phyloP scores from a whole-genome alignment of 2,113 vertebrate species.

The Corythornis vintsioides region DNA sequence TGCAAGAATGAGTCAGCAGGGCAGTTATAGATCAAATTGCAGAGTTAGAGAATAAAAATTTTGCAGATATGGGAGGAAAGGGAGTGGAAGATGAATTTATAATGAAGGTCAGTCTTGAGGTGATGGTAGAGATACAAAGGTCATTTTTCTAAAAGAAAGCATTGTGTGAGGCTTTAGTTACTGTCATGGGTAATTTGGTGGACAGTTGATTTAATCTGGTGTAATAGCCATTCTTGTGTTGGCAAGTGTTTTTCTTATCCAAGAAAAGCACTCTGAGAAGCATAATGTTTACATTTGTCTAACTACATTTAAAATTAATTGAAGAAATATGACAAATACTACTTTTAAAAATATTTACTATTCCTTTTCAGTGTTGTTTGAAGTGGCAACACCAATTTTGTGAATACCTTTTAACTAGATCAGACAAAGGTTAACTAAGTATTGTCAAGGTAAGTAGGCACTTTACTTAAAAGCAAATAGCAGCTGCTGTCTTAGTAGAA shows the following conservation, averaged over 20 bases:
- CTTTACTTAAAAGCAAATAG: constrained; percentile 18
- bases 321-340: constrained; percentile 4
- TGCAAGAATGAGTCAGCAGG: neutral
- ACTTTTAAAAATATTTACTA: neutral
- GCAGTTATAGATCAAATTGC: neutral
- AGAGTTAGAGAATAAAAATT: neutral
- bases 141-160: neutral
- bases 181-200: neutral
- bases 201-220: neutral
- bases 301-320: neutral
- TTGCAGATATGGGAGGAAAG: neutral
- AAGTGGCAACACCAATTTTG: neutral
- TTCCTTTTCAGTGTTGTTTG: neutral
- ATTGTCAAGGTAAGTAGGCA: neutral
- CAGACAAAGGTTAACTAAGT: neutral
- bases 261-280: neutral
- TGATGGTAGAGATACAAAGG: neutral
- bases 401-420: neutral
- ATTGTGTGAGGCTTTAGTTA: neutral
- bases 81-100: neutral
- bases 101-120: neutral
- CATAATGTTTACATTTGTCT: neutral
- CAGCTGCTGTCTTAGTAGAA: constrained; percentile 9
- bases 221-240: neutral
- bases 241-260: neutral